Evolutionary conservation across 1,140 invertebrate genomes (phyloP), one percentile per base, ranked within the genome.

Genomic region (Drosophila carrolli): DNA sequence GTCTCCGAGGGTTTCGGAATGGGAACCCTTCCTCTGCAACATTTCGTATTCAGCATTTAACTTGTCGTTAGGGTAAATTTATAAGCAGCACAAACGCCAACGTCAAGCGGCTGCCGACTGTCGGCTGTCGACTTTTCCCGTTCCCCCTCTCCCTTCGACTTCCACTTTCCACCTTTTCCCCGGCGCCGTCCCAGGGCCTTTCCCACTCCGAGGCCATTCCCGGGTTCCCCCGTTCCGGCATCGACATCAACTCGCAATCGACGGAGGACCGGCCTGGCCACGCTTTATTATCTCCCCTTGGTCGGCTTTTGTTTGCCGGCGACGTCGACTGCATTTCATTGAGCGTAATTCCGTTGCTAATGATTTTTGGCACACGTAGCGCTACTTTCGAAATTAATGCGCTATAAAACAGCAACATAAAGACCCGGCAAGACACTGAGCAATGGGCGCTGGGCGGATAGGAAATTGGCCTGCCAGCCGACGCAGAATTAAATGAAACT

Each of bases 341-440:
- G 88, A 84, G 88, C 88, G 88, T 91, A 91, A 91, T 91, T 88
- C 88, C 74, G 88, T 88, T 88, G 88, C 88, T 91, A 91, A 91
- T 91, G 88, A 91, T 91, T 91, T 91, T 91, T 91, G 88, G 88
- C 88, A 91, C 88, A 91, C 80, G 86, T 90, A 90, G 78, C 72
- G 82, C 72, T 85, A 89, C 83, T 88, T 88, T 82, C 79, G 84
- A 84, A 89, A 89, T 88, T 84, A 88, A 88, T 88, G 84, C 80
- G 84, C 83, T 86, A 86, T 86, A 86, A 86, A 88, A 73, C 82
- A 72, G 71, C 75, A 65, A 70, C 76, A 79, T 32, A 60, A 74
- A 61, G 71, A 63, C 44, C 46, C 46, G 57, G 50, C 32, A 56
- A 85, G 82, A 88, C 83, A 82, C 81, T 85, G 83, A 75, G 82